Base-by-base conservation (phyloP, 2,888 invertebrate species). In the Callimorpha dominula region DNA sequence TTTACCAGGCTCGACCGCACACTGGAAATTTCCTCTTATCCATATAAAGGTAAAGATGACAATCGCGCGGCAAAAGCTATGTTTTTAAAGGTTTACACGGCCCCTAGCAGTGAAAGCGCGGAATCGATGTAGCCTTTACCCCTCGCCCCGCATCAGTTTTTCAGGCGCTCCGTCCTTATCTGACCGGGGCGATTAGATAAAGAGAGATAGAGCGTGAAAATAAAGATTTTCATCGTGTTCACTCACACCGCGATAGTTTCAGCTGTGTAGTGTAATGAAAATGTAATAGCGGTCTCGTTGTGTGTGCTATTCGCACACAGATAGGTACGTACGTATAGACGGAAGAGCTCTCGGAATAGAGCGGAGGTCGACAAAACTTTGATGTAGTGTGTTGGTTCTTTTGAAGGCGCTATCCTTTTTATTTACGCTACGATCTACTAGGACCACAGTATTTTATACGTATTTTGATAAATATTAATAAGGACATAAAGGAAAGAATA, bases 201-300 rank as follows among this genome's bases (percentile, higher is more conserved):
- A 94, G 95, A 95, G 93, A 95, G 95, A 95, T 95, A 95, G 94
- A 95, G 95, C 95, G 95, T 95, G 95, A 95, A 95, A 95, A 95
- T 95, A 95, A 95, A 95, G 95, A 95, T 95, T 95, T 95, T 95
- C 95, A 95, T 95, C 95, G 95, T 95, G 95, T 95, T 94, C 94
- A 95, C 95, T 91, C 94, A 95, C 95, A 95, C 95, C 89, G 86
- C 78, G 86, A 85, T 87, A 90, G 90, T 92, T 92, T 91, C 90
- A 91, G 91, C 86, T 86, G 88, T 90, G 90, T 86, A 86, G 88
- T 89, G 66, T 74, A 84, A 84, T 84, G 78, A 87, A 79, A 83
- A 91, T 91, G 89, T 89, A 79, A 83, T 83, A 90, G 92, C 86
- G 86, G 89, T 89, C 88, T 86, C 82, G 86, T 87, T 86, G 91